Conservation (phyloP, 2,888 invertebrate species). For the Apomyelois bistriatella region DNA sequence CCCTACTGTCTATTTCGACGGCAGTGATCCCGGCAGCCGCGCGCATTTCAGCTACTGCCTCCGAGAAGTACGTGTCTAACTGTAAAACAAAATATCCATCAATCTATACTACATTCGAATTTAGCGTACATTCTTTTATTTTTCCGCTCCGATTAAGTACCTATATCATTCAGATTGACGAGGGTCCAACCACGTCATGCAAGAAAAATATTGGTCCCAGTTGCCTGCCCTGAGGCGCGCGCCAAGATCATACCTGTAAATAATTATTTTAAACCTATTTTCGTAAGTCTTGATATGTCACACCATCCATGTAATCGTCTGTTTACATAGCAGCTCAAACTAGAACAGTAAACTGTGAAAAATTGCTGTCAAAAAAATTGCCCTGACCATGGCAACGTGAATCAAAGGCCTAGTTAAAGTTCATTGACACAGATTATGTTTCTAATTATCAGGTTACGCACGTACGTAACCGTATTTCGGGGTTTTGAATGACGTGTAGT, state of each 20-base stretch:
- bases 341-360: neutral
- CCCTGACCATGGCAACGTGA: neutral
- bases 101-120: no score
- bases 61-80: slow-evolving; percentile 62
- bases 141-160: no score
- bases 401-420: neutral
- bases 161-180: no score
- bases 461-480: neutral
- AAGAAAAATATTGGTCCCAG: neutral
- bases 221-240: neutral
- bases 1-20: slow-evolving; percentile 48
- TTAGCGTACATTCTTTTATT: no score
- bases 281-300: neutral
- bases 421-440: slow-evolving; percentile 1
- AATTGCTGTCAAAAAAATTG: neutral
- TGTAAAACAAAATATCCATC: slow-evolving; percentile 28
- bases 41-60: slow-evolving; percentile 59
- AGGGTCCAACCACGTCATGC: no score
- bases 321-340: no score
- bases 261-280: no score
- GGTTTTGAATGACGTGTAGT: neutral
- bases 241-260: neutral
- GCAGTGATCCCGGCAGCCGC: slow-evolving; percentile 66
- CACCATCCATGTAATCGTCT: neutral
- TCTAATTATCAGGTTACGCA: neutral